A percentile compares a stretch with the other conserved stretches of the same genome.
These are phyloP conservation scores for Poecilia velifera DNA, from an alignment of 2,797 vertebrate species.

Conservation along the genomic window DNA sequence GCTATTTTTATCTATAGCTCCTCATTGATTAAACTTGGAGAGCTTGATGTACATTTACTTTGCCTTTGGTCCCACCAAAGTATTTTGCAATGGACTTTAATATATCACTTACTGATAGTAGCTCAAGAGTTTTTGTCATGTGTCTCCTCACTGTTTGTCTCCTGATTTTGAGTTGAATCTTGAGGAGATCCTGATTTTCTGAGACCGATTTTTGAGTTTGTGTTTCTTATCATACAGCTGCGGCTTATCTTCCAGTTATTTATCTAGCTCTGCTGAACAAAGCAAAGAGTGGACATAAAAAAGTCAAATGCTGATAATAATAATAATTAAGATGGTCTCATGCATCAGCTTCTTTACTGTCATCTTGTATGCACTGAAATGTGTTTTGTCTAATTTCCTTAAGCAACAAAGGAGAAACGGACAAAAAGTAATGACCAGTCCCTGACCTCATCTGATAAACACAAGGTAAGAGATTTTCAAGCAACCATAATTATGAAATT, in stretches of 20 bases:
- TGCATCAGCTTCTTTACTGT: not conserved
- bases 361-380: not conserved
- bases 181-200: not conserved
- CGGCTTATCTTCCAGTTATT: not conserved
- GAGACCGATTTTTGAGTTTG: not conserved
- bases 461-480: conserved; percentile 77
- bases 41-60: too few species aligned
- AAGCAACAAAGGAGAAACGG: conserved; percentile 71
- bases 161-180: not conserved
- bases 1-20: not conserved
- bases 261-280: not conserved
- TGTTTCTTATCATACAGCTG: not conserved
- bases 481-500: not conserved
- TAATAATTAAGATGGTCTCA: not conserved
- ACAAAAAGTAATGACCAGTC: conserved; percentile 46
- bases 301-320: not conserved
- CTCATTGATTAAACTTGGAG: not conserved
- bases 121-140: not conserved
- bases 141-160: not conserved
- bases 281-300: not conserved
- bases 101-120: not conserved
- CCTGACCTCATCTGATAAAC: conserved; percentile 78
- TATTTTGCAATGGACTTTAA: not conserved
- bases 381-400: not conserved
- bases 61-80: not conserved